These are phyloP conservation scores for Dipodomys ordii DNA, from an alignment of 2,113 vertebrate species.

Conservation along the genomic window DNA sequence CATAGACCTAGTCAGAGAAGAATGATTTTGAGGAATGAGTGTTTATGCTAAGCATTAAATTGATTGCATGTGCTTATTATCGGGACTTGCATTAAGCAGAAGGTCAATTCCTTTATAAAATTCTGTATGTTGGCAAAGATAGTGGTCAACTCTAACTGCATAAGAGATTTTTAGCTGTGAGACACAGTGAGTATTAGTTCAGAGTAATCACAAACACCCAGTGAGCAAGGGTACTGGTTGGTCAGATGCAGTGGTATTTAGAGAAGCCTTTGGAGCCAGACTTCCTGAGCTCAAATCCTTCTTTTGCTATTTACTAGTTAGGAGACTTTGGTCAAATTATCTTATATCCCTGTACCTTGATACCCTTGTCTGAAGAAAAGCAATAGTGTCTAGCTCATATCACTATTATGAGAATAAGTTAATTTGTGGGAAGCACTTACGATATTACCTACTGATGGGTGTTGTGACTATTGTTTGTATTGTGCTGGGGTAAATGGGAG, in stretches of 20 bases:
- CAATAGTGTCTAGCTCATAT: neutral
- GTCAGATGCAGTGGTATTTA: neutral
- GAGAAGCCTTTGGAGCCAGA: neutral
- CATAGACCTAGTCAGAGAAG: neutral
- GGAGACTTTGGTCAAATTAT: neutral
- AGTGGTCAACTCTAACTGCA: neutral
- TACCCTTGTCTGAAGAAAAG: neutral
- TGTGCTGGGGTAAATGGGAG: too few species aligned
- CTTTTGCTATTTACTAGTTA: neutral
- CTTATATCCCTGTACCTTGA: neutral
- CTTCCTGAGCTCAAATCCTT: neutral
- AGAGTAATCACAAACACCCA: neutral
- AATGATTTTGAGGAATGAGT: conserved; percentile 1
- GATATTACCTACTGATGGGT: neutral
- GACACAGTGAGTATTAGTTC: neutral
- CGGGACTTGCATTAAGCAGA: neutral
- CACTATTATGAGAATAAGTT: neutral
- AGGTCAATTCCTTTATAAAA: neutral
- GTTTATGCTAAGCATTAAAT: neutral
- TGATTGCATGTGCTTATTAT: neutral
- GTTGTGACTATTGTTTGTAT: neutral
- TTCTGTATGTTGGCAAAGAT: neutral
- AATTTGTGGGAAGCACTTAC: neutral
- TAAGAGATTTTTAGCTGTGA: neutral
- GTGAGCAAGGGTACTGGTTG: neutral